Evolutionary conservation across 2,113 vertebrate species (phyloP).

Genomic region (Chaetodon auriga): DNA sequence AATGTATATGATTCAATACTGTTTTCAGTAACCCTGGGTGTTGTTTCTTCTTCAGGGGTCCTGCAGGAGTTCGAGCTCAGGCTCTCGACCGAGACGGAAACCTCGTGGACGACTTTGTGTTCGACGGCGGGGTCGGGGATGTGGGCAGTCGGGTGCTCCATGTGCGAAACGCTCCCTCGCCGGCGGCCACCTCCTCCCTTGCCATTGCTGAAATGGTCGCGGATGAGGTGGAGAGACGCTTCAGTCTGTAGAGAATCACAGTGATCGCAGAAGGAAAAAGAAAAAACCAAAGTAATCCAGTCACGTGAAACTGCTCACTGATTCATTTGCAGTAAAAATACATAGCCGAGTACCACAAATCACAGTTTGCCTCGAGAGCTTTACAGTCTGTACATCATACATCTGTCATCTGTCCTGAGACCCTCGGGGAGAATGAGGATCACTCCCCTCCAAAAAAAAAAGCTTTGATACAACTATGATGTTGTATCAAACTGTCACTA

Average conservation of each 20-base stretch:
- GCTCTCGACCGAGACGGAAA: slow-evolving; percentile 91
- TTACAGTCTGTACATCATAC: too few relatives aligned
- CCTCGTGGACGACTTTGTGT: slow-evolving; percentile 96
- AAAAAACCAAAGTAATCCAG: not conserved
- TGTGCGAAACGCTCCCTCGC: slow-evolving; percentile 96
- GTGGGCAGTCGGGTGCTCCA: slow-evolving; percentile 91
- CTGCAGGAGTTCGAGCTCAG: slow-evolving; percentile 94
- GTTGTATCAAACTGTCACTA: slow-evolving; percentile 1
- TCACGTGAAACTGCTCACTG: not conserved
- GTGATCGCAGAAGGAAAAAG: not conserved
- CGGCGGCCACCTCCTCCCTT: slow-evolving; percentile 95
- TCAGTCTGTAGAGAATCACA: slow-evolving; percentile 79
- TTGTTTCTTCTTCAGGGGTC: slow-evolving; percentile 85
- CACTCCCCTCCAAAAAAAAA: too few relatives aligned
- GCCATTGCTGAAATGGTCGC: slow-evolving; percentile 93
- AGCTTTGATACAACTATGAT: too few relatives aligned
- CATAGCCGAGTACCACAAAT: too few relatives aligned
- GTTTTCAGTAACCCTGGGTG: not conserved
- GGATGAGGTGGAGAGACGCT: slow-evolving; percentile 88
- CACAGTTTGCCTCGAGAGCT: too few relatives aligned
- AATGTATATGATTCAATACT: not conserved
- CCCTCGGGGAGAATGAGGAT: too few relatives aligned
- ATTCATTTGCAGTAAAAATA: too few relatives aligned
- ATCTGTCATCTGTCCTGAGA: too few relatives aligned
- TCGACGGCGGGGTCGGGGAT: slow-evolving; percentile 90